Evolutionary conservation across 2,113 vertebrate genomes (phyloP), one percentile per base, ranked within the genome.

Genomic region (Symphodus melops): DNA sequence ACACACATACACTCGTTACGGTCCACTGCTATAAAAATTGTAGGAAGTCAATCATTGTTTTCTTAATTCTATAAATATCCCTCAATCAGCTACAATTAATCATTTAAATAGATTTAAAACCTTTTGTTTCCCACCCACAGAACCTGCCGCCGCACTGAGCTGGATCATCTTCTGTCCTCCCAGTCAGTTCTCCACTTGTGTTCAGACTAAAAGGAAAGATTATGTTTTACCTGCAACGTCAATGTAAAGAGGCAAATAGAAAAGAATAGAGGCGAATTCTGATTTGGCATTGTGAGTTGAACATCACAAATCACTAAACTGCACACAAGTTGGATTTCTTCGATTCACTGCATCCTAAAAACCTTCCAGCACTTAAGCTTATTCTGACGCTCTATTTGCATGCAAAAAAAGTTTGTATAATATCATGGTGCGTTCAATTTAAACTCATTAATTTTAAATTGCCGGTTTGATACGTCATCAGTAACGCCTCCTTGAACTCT

Each of bases 31-130:
- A 62, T 79, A 76, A 66, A 82, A 81, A 87, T 65, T 41, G 65
- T 79, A 80, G n/a, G 37, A 68, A 70, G 62, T 77, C n/a, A n/a
- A n/a, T n/a, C n/a, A n/a, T n/a, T n/a, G n/a, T n/a, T n/a, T n/a
- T n/a, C 17, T 61, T 75, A 55, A 73, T 72, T 53, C 23, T 65
- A 81, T 41, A 85, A 85, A 90, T 77, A 77, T 60, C 59, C 33
- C 39, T 36, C 23, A 5, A 10, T 25, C 51, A 48, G 72, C 69
- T 77, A 66, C 68, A 36, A 52, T 69, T 63, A 55, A 28, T 66
- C 41, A 54, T 4, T 71, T 59, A 74, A 78, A 76, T 33, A 73
- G 11, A 59, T 20, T 72, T 13, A 55, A 79, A 77, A 80, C 55
- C 72, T 56, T 41, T 65, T 57, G 62, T 49, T 12, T 33, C 28